These are phyloP conservation scores for Sepiola atlantica DNA, from an alignment of 2,888 invertebrate species.

Conservation along the genomic window DNA sequence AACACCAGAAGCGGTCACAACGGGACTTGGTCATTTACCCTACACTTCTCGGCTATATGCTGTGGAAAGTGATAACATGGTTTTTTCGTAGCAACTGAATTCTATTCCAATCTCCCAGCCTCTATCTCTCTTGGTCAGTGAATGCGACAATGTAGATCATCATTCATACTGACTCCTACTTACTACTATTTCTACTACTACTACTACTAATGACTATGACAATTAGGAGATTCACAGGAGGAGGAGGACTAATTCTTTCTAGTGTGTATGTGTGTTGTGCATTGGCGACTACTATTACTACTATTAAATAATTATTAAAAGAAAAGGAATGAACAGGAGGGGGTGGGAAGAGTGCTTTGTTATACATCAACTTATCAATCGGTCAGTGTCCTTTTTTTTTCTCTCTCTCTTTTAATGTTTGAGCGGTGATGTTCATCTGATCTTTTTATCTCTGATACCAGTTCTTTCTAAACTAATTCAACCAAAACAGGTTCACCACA, in stretches of 20 bases:
- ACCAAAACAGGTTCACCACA: not conserved
- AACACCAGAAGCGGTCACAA: slow-evolving; percentile 87
- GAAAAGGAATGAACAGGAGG: not conserved
- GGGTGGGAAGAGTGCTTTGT: not conserved
- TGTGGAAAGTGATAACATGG: slow-evolving; percentile 81
- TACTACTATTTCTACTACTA: not conserved
- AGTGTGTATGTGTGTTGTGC: not conserved
- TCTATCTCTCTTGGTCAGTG: not conserved
- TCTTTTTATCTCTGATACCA: not conserved
- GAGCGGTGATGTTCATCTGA: not conserved
- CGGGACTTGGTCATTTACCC: slow-evolving; percentile 90
- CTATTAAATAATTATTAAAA: not conserved
- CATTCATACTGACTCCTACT: not conserved
- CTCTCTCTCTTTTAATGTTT: not conserved
- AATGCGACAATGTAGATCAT: not conserved
- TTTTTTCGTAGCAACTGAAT: slow-evolving; percentile 59
- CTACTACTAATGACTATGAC: not conserved
- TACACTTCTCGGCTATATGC: slow-evolving; percentile 87
- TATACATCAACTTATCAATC: not conserved
- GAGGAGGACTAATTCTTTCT: not conserved
- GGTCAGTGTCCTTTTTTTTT: not conserved
- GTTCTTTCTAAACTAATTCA: not conserved
- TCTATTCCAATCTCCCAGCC: slow-evolving; percentile 4
- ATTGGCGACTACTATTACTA: not conserved
- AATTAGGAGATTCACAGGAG: not conserved